phyloP scores from a whole-genome alignment of 2,888 invertebrate species.

The Lithodes maja region DNA sequence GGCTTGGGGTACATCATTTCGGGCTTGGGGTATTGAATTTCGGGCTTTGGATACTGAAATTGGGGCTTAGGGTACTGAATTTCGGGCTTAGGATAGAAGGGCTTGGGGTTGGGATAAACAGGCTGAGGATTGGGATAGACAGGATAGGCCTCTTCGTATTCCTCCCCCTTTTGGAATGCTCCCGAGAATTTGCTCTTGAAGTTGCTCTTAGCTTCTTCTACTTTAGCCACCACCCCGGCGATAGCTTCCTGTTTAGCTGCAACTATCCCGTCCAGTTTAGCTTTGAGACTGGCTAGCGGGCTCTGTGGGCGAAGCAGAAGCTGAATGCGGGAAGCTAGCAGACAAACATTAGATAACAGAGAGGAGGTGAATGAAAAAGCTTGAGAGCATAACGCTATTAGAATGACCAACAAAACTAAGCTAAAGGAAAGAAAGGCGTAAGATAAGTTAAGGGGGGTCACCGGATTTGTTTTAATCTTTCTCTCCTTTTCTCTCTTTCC shows the following conservation, averaged over 20 bases:
- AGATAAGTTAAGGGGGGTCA: too few relatives aligned
- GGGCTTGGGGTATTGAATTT: too few relatives aligned
- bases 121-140: too few relatives aligned
- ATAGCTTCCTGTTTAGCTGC: constrained; percentile 21
- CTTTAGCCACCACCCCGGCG: constrained; percentile 26
- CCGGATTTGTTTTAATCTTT: too few relatives aligned
- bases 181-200: background rate
- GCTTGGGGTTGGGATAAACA: too few relatives aligned
- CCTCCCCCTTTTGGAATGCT: background rate
- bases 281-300: constrained; percentile 13
- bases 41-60: too few relatives aligned
- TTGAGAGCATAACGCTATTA: background rate
- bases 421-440: too few relatives aligned
- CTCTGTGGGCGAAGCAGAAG: background rate
- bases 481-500: too few relatives aligned
- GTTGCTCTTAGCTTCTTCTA: constrained; percentile 12
- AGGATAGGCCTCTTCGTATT: background rate
- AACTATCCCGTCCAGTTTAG: constrained; percentile 15
- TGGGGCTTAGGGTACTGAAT: too few relatives aligned
- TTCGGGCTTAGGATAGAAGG: too few relatives aligned
- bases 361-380: background rate
- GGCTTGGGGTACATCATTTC: too few relatives aligned
- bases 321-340: background rate
- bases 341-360: background rate
- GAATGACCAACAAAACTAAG: too few relatives aligned